Evolutionary conservation across 2,888 invertebrate species (phyloP), one percentile per base, ranked within the genome.

Genomic region (Andrena minutula): DNA sequence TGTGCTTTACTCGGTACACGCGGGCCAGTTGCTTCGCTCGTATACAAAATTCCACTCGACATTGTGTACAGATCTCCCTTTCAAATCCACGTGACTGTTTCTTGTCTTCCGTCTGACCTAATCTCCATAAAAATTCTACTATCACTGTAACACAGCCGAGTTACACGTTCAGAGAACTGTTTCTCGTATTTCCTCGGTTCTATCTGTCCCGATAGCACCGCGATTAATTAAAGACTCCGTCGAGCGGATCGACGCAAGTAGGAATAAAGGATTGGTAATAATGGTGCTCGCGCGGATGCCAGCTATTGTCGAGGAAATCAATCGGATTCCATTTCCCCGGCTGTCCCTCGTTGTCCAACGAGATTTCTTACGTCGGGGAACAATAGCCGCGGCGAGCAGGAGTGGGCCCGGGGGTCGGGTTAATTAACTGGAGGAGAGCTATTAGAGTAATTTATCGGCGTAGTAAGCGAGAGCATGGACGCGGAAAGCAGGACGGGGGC

Each of bases 401-500:
- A 0, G 8, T 16, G 32, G 4, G 0, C 12, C 10, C 10, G 30
- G 41, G 28, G 12, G 53, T 71, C 70, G 72, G 83, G 75, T 88
- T 89, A 89, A 88, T 88, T 89, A 88, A 86, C 86, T 65, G 80
- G 79, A 79, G 86, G 70, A 83, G 85, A 81, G 89, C 86, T 86
- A 89, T 88, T 88, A 88, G 82, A 72, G 83, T 86, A 85, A 88
- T 89, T 89, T 89, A 89, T 88, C 83, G 82, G 81, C 51, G 81
- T 60, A 30, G 75, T 66, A 60, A 60, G 71, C 74, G 69, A 35
- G 68, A 71, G 60, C 79, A 71, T 68, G 80, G 69, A 72, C 64
- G 71, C 41, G 58, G 79, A 77, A 87, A 82, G 58, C 63, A 63
- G 79, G 79, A 79, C 75, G 72, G 64, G 64, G 64, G 75, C 66